Evolutionary conservation across 2,888 invertebrate genomes (phyloP).

Genomic region (Linhomoeus sp.): DNA sequence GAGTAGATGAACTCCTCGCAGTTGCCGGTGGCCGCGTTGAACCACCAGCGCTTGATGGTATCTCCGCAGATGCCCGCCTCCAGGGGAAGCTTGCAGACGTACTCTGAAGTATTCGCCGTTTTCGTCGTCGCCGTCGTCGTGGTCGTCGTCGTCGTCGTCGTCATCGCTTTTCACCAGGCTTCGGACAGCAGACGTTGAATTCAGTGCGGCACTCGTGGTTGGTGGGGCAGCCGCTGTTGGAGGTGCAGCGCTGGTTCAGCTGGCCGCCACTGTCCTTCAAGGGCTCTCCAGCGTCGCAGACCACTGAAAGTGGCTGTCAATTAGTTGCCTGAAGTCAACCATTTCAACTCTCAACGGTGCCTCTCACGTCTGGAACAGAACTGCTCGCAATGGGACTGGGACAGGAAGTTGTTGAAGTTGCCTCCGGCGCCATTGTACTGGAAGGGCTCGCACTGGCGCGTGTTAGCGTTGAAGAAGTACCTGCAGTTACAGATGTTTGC

Average conservation of each 20-base stretch:
- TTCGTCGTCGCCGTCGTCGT: no score
- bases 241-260: constrained; percentile 24
- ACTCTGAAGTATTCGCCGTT: constrained; percentile 12
- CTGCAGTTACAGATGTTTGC: no score
- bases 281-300: constrained; percentile 25
- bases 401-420: constrained; percentile 26
- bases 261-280: constrained; percentile 25
- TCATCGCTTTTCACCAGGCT: no score
- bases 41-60: constrained; percentile 26
- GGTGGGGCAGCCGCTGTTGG: constrained; percentile 22
- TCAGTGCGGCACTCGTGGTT: constrained; percentile 20
- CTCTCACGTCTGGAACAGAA: constrained; percentile 22
- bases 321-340: no score
- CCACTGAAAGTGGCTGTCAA: constrained; percentile 12
- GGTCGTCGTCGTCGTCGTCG: no score
- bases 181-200: constrained; percentile 24
- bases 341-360: no score
- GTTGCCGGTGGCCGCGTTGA: constrained; percentile 26
- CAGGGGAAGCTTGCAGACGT: constrained; percentile 23
- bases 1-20: constrained; percentile 27
- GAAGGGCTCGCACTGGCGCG: background rate
- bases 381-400: constrained; percentile 24
- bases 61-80: constrained; percentile 26
- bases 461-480: no score
- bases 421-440: constrained; percentile 23